A percentile compares a stretch with the other conserved stretches of the same genome.
These are phyloP conservation scores for Drosophila tsacasi DNA, from an alignment of 1,140 invertebrate genomes.

Conservation along the genomic window DNA sequence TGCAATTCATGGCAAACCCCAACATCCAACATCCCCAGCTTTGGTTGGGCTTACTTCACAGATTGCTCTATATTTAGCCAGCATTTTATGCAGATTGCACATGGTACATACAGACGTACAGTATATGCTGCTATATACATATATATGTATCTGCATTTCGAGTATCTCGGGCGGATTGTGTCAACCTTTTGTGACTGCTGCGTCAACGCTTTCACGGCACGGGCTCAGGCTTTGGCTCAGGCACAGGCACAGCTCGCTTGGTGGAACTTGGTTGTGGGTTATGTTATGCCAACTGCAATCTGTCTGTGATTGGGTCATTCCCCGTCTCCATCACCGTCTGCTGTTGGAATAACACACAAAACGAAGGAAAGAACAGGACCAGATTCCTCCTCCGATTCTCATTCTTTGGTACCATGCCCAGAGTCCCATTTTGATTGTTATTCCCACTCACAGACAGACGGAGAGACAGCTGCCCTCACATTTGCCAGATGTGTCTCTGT, in stretches of 20 bases:
- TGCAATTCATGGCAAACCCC: slow-evolving; percentile 1
- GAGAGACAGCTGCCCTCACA: slow-evolving; percentile 70
- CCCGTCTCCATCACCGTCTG: slow-evolving; percentile 1
- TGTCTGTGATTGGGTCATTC: slow-evolving; percentile 21
- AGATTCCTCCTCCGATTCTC: slow-evolving; percentile 4
- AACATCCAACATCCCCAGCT: not conserved
- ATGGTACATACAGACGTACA: not conserved
- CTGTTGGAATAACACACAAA: slow-evolving; percentile 6
- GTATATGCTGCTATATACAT: too few species aligned
- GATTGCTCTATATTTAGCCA: slow-evolving; percentile 26
- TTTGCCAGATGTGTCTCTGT: slow-evolving; percentile 65
- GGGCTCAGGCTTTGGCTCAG: too few species aligned
- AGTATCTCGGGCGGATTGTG: slow-evolving; percentile 29
- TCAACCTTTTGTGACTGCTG: slow-evolving; percentile 39
- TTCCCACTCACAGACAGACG: slow-evolving; percentile 21
- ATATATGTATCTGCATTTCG: slow-evolving; percentile 17
- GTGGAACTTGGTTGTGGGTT: slow-evolving; percentile 55
- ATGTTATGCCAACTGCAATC: slow-evolving; percentile 63
- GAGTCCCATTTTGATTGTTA: slow-evolving; percentile 8
- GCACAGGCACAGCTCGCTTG: not conserved
- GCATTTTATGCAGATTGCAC: slow-evolving; percentile 38
- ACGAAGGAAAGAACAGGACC: slow-evolving; percentile 13
- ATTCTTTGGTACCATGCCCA: slow-evolving; percentile 2
- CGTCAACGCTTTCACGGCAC: slow-evolving; percentile 32
- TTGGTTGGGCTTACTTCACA: slow-evolving; percentile 8